Percentiles rank a stretch among this genome's conserved stretches.
Conservation (phyloP, 1,140 invertebrate species). For the Hycleus cichorii region DNA sequence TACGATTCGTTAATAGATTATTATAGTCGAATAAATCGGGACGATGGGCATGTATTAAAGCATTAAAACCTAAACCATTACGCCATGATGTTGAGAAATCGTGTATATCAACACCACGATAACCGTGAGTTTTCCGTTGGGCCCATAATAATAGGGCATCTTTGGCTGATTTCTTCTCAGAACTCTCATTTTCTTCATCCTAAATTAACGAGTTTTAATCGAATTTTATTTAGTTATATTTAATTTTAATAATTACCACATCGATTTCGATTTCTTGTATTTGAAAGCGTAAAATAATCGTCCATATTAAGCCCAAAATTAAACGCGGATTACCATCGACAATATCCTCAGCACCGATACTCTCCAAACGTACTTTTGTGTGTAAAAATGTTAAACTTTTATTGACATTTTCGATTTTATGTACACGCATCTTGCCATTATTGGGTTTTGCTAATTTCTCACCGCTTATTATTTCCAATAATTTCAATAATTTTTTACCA, state of each 20-base stretch:
- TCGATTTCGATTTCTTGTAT: slow-evolving; percentile 99
- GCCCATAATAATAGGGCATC: slow-evolving; percentile 98
- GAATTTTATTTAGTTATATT: too few relatives aligned
- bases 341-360: slow-evolving; percentile 98
- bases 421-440: slow-evolving; percentile 93
- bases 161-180: slow-evolving; percentile 98
- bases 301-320: slow-evolving; percentile 98
- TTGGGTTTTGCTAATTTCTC: slow-evolving; percentile 96
- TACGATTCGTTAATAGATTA: slow-evolving; percentile 43
- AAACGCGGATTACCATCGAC: slow-evolving; percentile 94
- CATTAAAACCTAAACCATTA: slow-evolving; percentile 92
- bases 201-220: slow-evolving; percentile 37
- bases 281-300: slow-evolving; percentile 94
- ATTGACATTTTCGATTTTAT: slow-evolving; percentile 99
- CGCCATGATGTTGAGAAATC: slow-evolving; percentile 85
- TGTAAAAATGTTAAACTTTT: slow-evolving; percentile 96
- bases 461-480: slow-evolving; percentile 98
- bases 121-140: slow-evolving; percentile 93
- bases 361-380: slow-evolving; percentile 94
- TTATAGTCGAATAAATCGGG: slow-evolving; percentile 88
- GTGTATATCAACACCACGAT: slow-evolving; percentile 81
- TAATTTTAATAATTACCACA: slow-evolving; percentile 58
- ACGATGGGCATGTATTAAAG: slow-evolving; percentile 90
- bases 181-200: slow-evolving; percentile 96
- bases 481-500: slow-evolving; percentile 90